Percentiles rank a stretch among this genome's conserved stretches.
Conservation (phyloP, 2,888 invertebrate species). For the Prosopocoilus inquinatus region DNA sequence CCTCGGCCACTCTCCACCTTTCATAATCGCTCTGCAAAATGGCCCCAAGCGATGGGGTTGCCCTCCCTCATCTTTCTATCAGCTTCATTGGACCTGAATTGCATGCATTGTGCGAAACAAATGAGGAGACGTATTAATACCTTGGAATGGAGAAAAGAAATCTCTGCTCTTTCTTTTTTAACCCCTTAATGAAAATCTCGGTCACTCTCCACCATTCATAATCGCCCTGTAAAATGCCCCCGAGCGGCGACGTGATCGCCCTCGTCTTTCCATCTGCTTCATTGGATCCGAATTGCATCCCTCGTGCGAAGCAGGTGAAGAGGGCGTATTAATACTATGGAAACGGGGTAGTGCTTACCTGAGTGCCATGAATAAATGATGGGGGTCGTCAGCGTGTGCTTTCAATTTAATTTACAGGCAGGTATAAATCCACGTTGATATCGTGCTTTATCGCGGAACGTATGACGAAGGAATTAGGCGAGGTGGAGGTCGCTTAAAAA, state of each 20-base stretch:
- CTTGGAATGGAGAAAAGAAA: too few relatives aligned
- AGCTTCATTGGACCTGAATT: too few relatives aligned
- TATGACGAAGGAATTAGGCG: not conserved
- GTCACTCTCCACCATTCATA: too few relatives aligned
- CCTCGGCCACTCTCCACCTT: too few relatives aligned
- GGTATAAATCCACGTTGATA: slow-evolving; percentile 15
- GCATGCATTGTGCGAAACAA: too few relatives aligned
- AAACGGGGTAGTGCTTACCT: slow-evolving; percentile 10
- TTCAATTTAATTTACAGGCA: slow-evolving; percentile 32
- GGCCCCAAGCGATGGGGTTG: too few relatives aligned
- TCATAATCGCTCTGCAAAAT: too few relatives aligned
- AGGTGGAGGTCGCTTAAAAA: not conserved
- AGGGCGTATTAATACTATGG: not conserved
- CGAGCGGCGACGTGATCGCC: not conserved
- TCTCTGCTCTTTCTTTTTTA: too few relatives aligned
- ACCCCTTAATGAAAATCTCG: too few relatives aligned
- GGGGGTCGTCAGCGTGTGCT: slow-evolving; percentile 41
- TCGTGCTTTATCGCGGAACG: slow-evolving; percentile 3
- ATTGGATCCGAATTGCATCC: not conserved
- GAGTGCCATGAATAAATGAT: slow-evolving; percentile 46
- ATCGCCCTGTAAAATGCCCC: too few relatives aligned
- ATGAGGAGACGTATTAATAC: too few relatives aligned
- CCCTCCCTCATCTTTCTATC: too few relatives aligned
- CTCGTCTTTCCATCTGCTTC: not conserved
- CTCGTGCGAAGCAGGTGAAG: not conserved